Evolutionary conservation across 2,888 invertebrate genomes (phyloP).

Genomic region (Strigamia maritima): DNA sequence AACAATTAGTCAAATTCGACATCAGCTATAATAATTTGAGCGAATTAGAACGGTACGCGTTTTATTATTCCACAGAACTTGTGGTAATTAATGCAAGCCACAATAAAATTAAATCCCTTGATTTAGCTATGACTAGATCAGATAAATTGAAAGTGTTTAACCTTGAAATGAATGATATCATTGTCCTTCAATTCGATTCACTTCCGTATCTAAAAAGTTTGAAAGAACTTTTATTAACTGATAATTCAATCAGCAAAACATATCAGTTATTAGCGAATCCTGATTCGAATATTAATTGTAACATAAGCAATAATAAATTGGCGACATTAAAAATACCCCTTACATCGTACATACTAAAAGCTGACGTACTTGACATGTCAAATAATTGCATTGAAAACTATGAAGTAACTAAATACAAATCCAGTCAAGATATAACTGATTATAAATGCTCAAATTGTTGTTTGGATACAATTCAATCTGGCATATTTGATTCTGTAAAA

Average conservation of each 20-base stretch:
- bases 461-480: not conserved
- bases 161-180: not conserved
- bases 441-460: too few species aligned
- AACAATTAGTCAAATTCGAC: not conserved
- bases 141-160: not conserved
- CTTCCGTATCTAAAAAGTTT: too few species aligned
- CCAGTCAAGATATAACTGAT: too few species aligned
- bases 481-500: not conserved
- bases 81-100: not conserved
- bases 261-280: too few species aligned
- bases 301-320: too few species aligned
- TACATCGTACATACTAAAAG: not conserved
- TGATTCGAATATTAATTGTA: too few species aligned
- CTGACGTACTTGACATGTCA: not conserved
- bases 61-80: not conserved
- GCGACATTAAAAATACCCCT: not conserved
- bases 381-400: too few species aligned
- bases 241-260: too few species aligned
- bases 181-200: too few species aligned
- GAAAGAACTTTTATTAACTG: too few species aligned
- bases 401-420: not conserved
- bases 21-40: not conserved
- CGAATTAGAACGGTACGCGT: not conserved
- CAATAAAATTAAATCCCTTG: too few species aligned
- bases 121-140: not conserved